phyloP scores from a whole-genome alignment of 2,888 invertebrate species.

The Operophtera brumata region DNA sequence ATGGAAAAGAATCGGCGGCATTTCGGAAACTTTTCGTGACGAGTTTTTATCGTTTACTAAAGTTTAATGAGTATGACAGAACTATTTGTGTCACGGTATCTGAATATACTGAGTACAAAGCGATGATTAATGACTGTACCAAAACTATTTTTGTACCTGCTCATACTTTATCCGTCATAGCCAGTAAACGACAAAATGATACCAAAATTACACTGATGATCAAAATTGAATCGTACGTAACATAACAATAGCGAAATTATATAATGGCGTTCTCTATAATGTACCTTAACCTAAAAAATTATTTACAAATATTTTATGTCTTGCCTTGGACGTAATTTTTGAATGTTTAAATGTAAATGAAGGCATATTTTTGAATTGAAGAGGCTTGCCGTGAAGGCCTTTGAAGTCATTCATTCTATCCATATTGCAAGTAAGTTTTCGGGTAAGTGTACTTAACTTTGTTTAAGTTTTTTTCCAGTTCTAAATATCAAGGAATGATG shows the following conservation, averaged over 20 bases:
- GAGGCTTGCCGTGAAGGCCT: conserved; percentile 25
- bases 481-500: neutral
- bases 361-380: conserved; percentile 17
- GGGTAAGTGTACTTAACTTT: neutral
- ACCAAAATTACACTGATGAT: conserved; percentile 36
- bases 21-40: neutral
- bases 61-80: conserved; percentile 26
- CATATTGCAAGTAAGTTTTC: neutral
- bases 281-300: conserved; percentile 25
- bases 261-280: conserved; percentile 36
- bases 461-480: neutral
- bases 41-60: neutral
- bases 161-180: conserved; percentile 10
- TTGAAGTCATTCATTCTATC: conserved; percentile 9
- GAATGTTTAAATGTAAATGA: conserved; percentile 13
- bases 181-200: conserved; percentile 44
- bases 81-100: conserved; percentile 42
- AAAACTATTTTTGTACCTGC: conserved; percentile 6
- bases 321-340: conserved; percentile 20
- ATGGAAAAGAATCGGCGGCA: neutral
- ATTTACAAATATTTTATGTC: conserved; percentile 28
- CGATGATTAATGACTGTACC: conserved; percentile 22
- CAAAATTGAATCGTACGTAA: conserved; percentile 39
- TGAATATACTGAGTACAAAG: conserved; percentile 34
- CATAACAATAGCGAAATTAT: conserved; percentile 34